A percentile compares a stretch with the other conserved stretches of the same genome.
Conservation (phyloP, 2,113 vertebrate genomes). For the Ptilorrhoa leucosticta region DNA sequence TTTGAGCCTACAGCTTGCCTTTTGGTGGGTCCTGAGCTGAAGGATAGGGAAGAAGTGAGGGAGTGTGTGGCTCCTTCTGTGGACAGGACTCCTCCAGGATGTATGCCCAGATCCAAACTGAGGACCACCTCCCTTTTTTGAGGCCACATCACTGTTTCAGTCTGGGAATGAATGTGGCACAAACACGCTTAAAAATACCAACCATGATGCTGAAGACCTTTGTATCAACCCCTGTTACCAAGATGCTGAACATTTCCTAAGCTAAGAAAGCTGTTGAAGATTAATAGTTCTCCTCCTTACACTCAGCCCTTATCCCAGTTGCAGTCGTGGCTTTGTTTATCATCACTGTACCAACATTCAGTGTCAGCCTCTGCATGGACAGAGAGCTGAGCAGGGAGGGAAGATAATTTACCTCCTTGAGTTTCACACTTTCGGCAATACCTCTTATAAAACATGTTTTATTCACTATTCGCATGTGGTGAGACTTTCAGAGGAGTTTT, state of each 20-base stretch:
- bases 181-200: neutral
- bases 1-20: neutral
- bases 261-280: neutral
- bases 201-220: neutral
- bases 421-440: neutral
- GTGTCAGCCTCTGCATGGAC: neutral
- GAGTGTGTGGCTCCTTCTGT: fast-evolving
- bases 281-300: neutral
- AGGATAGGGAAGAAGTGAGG: neutral
- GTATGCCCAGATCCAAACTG: fast-evolving
- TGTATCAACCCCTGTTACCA: neutral
- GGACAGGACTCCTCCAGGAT: neutral
- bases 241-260: neutral
- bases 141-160: fast-evolving
- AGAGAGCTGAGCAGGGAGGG: neutral
- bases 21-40: neutral
- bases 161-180: neutral
- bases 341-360: neutral
- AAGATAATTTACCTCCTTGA: neutral
- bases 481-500: conserved; percentile 1
- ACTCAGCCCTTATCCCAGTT: neutral
- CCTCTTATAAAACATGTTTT: neutral
- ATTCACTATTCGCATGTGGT: neutral
- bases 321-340: neutral
- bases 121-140: neutral